Conservation (phyloP, 1,140 invertebrate species). For the Euwallacea similis region DNA sequence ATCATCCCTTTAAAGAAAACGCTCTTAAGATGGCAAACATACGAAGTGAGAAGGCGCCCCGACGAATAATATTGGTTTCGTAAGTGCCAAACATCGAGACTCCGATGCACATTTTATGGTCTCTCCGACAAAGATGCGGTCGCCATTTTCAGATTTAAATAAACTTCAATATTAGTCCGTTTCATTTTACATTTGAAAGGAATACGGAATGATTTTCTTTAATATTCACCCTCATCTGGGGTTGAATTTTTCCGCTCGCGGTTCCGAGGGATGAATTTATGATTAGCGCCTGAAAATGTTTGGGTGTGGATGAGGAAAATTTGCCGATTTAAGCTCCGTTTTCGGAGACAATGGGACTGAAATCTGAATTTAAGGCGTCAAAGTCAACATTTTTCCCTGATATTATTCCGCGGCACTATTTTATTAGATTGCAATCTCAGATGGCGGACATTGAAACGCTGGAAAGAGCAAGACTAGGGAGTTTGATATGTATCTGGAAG, state of each 20-base stretch:
- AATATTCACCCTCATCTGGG: constrained; percentile 12
- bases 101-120: constrained; percentile 38
- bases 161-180: constrained; percentile 24
- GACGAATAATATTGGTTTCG: constrained; percentile 41
- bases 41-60: constrained; percentile 30
- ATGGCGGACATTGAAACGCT: constrained; percentile 27
- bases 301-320: background rate
- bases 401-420: background rate
- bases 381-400: background rate
- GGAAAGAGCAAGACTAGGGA: constrained; percentile 13
- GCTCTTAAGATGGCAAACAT: constrained; percentile 28
- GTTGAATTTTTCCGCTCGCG: constrained; percentile 6
- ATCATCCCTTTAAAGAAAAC: constrained; percentile 1
- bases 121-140: constrained; percentile 20
- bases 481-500: constrained; percentile 8
- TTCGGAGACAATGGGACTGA: background rate
- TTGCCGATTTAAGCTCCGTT: background rate
- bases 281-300: constrained; percentile 13
- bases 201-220: constrained; percentile 23
- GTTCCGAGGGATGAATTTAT: constrained; percentile 20
- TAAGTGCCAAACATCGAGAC: constrained; percentile 39
- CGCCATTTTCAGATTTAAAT: constrained; percentile 30
- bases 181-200: constrained; percentile 31
- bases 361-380: background rate
- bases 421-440: constrained; percentile 32